A percentile compares a stretch with the other conserved stretches of the same genome.
phyloP scores from a whole-genome alignment of 1,140 invertebrate genomes.

The Venustaconcha ellipsiformis region DNA sequence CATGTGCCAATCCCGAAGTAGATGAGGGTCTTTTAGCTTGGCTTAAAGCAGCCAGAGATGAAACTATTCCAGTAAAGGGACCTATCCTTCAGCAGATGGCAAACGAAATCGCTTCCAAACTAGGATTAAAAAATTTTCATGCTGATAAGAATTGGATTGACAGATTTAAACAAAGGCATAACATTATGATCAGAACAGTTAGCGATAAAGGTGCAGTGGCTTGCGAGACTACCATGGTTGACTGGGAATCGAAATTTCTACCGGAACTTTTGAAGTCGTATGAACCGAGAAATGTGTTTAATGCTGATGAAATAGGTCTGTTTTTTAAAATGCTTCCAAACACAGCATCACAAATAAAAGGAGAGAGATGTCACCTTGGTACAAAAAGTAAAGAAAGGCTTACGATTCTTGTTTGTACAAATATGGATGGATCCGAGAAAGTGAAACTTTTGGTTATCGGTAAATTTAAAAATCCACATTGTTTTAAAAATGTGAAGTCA shows the following conservation, averaged over 20 bases:
- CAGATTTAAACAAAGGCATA: slow-evolving; percentile 2
- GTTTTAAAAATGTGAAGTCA: slow-evolving; percentile 68
- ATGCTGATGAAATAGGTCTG: slow-evolving; percentile 14
- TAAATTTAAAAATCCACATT: slow-evolving; percentile 68
- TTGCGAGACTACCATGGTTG: not conserved
- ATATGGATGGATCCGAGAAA: slow-evolving; percentile 69
- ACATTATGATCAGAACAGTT: not conserved
- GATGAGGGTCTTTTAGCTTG: not conserved
- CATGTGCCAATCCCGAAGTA: not conserved
- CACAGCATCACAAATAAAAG: slow-evolving; percentile 5
- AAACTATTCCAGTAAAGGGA: not conserved
- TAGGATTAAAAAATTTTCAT: not conserved
- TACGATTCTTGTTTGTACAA: slow-evolving; percentile 66
- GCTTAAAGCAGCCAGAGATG: not conserved
- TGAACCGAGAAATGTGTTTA: slow-evolving; percentile 4
- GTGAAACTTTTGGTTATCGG: slow-evolving; percentile 69
- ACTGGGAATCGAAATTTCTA: not conserved
- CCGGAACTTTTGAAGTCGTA: not conserved
- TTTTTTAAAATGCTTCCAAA: slow-evolving; percentile 12
- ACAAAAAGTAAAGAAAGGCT: slow-evolving; percentile 69
- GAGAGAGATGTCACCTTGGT: slow-evolving; percentile 26
- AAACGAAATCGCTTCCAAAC: not conserved
- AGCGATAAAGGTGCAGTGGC: not conserved
- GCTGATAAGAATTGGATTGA: not conserved
- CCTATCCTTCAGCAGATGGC: not conserved